phyloP scores from a whole-genome alignment of 2,113 vertebrate species.

The Stercorarius parasiticus region DNA sequence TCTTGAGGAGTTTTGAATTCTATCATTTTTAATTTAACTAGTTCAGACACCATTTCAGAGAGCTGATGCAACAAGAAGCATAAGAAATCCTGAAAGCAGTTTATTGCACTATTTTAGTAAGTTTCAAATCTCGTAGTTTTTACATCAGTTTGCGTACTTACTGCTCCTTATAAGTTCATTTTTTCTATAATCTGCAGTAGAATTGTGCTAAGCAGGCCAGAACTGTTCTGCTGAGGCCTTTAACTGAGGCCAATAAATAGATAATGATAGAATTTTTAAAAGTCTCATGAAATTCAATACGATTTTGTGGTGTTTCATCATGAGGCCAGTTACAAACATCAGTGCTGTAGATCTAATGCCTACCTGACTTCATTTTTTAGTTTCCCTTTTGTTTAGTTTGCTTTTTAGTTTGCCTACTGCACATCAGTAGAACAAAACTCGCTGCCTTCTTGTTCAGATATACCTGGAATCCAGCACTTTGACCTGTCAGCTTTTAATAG shows the following conservation, averaged over 20 bases:
- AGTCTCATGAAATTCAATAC: background rate
- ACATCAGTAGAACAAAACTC: background rate
- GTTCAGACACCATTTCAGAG: background rate
- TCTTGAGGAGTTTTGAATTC: background rate
- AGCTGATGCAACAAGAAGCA: background rate
- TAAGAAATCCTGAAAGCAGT: background rate
- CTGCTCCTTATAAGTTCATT: background rate
- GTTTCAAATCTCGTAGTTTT: background rate
- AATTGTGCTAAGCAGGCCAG: background rate
- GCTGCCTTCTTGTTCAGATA: background rate
- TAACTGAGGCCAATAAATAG: background rate
- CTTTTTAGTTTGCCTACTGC: too few species aligned
- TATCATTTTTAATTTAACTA: background rate
- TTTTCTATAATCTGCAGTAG: background rate
- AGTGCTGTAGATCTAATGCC: background rate
- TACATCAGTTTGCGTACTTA: background rate
- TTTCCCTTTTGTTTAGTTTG: background rate
- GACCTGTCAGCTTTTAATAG: background rate
- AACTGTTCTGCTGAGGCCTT: background rate
- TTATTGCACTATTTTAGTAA: background rate
- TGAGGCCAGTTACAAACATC: background rate
- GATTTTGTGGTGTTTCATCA: background rate
- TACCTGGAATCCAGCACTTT: background rate
- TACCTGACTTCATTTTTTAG: background rate
- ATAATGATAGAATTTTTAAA: background rate